phyloP scores from a whole-genome alignment of 2,113 vertebrate species.

The Spermophilus dauricus region DNA sequence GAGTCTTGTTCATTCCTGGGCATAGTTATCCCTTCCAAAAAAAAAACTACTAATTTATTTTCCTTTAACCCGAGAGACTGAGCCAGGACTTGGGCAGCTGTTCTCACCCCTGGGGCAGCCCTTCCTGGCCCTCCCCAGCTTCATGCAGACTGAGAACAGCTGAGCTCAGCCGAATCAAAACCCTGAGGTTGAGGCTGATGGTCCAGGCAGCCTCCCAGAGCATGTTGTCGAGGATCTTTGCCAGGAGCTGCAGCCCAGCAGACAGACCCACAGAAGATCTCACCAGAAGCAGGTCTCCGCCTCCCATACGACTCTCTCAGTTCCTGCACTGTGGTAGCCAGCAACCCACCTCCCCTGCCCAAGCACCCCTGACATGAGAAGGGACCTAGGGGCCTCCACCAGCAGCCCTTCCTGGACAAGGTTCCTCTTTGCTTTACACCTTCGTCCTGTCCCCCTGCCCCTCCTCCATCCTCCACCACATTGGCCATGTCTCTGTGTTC shows the following conservation, averaged over 20 bases:
- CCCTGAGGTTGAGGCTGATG: background rate
- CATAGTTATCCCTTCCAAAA: background rate
- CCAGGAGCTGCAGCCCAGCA: background rate
- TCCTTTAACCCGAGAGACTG: conserved; percentile 1
- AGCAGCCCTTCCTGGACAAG: background rate
- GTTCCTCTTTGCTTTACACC: background rate
- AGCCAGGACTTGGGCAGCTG: background rate
- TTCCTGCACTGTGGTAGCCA: background rate
- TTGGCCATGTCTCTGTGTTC: background rate
- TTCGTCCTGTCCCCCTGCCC: background rate
- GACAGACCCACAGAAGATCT: background rate
- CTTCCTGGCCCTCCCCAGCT: background rate
- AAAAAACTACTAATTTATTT: background rate
- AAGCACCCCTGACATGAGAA: background rate
- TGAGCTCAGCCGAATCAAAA: background rate
- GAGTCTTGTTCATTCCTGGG: conserved; percentile 58
- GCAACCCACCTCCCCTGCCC: background rate
- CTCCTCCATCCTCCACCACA: background rate
- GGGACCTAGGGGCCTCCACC: background rate
- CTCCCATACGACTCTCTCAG: background rate
- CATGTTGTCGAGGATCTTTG: background rate
- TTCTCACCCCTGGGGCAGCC: background rate
- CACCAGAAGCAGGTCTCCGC: background rate
- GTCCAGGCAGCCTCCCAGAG: background rate
- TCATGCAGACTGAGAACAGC: background rate